Evolutionary conservation across 2,888 invertebrate genomes (phyloP).

Genomic region (Melieria crassipennis): DNA sequence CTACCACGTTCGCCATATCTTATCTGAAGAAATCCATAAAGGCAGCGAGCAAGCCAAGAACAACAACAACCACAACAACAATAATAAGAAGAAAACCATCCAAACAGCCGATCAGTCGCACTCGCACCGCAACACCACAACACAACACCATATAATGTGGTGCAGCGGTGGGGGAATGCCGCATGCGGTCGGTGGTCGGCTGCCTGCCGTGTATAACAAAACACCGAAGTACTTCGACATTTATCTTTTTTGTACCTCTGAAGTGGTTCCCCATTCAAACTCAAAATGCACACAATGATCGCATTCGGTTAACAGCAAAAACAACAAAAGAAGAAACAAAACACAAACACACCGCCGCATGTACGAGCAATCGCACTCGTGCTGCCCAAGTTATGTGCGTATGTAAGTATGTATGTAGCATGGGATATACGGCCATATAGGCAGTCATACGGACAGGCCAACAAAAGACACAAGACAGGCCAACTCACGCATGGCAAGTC

Average conservation of each 20-base stretch:
- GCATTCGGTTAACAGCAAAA: constrained; percentile 15
- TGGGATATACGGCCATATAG: neutral
- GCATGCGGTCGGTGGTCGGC: constrained; percentile 1
- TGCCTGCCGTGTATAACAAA: constrained; percentile 27
- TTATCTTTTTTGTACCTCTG: constrained; percentile 59
- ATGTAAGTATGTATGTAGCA: neutral
- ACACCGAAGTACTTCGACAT: constrained; percentile 48
- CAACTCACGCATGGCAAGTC: neutral
- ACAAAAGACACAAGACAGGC: constrained; percentile 5
- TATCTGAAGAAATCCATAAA: constrained; percentile 50
- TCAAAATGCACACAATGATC: constrained; percentile 39
- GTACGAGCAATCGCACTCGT: neutral
- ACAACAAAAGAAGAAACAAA: neutral
- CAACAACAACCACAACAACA: constrained; percentile 42
- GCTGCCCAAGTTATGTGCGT: neutral
- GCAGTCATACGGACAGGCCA: neutral
- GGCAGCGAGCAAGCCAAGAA: constrained; percentile 41
- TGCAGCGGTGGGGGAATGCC: neutral
- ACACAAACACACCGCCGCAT: constrained; percentile 1
- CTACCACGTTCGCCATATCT: constrained; percentile 62
- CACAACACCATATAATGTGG: neutral
- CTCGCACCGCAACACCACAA: constrained; percentile 23
- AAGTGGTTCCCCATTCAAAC: constrained; percentile 52
- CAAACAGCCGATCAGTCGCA: constrained; percentile 14
- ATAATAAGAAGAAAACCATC: neutral